phyloP scores from a whole-genome alignment of 2,888 invertebrate species.

The Leptopterna dolabrata region DNA sequence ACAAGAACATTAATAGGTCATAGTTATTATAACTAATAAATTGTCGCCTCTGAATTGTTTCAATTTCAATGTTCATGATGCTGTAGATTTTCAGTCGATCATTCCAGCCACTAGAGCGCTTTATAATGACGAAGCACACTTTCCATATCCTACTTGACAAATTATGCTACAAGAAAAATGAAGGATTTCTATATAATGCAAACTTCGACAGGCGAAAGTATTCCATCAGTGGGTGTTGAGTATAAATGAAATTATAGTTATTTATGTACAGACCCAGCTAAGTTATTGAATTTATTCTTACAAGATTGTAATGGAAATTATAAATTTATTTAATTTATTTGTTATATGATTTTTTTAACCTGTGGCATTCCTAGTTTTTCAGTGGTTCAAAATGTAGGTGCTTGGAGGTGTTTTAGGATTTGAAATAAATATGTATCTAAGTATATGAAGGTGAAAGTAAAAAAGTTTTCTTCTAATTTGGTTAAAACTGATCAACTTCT shows the following conservation, averaged over 20 bases:
- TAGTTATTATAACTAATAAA: background rate
- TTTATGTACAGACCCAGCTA: constrained; percentile 11
- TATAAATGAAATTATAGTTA: constrained; percentile 4
- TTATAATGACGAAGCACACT: too few species aligned
- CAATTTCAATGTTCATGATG: background rate
- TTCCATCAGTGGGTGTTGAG: background rate
- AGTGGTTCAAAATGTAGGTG: too few species aligned
- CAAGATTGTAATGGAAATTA: background rate
- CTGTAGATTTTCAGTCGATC: background rate
- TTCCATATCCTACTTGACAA: too few species aligned
- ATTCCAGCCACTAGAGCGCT: too few species aligned
- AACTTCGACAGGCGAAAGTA: background rate
- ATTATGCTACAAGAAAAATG: too few species aligned
- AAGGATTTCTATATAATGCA: too few species aligned
- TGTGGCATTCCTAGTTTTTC: too few species aligned
- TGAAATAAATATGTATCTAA: too few species aligned
- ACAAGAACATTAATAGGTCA: background rate
- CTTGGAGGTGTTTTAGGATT: too few species aligned
- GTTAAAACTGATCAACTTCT: too few species aligned
- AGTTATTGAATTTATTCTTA: constrained; percentile 32
- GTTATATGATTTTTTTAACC: background rate
- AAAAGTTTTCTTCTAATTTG: too few species aligned
- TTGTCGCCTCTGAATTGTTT: background rate
- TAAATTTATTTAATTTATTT: background rate
- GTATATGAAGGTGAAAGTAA: too few species aligned